Base-by-base conservation (phyloP, 2,888 invertebrate genomes). In the Acleris sparsana region DNA sequence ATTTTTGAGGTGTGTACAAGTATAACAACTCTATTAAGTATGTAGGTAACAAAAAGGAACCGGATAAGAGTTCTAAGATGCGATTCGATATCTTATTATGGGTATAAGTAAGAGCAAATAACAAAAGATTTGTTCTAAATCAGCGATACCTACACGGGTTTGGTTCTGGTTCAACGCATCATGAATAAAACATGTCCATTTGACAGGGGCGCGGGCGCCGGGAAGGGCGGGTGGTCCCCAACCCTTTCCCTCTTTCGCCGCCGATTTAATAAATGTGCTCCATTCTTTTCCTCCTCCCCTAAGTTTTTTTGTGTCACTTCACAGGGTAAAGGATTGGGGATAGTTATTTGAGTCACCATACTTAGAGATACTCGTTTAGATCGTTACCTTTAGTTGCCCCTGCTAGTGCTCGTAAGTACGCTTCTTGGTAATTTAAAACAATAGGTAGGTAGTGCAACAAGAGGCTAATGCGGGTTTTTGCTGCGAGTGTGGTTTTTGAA, bases 171-270 rank as follows among this genome's bases (percentile, higher is more conserved):
- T 73, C 75, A 72, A 84, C 86, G 84, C 76, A 70, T 69, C 82
- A 87, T 92, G 92, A 92, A 92, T 92, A 90, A 92, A 13, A 91
- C 86, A 92, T 92, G 79, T 78, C 73, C 73, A 71, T 76, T 74
- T 79, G 82, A 76, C 76, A 76, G 82, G 80, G 78, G 62, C 33
- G 44, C 16, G 18, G 33, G 53, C 33, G 49, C 16, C 20, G 53
- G 18, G 20, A 71, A 73, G 53, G 48, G 58, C 72, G 70, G 73
- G 76, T 3, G 57, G 53, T 55, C 70, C 69, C 72, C 77, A 85
- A 88, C 89, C 89, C 89, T 89, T 89, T 86, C 85, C 81, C 78
- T 76, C 62, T 61, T 70, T 68, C 64, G 62, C 62, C 33, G 68
- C 68, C 85, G 75, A 81, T 86, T 85, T 87, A 84, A 87, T 87